Percentiles rank a stretch among this genome's conserved stretches.
These are phyloP conservation scores for Scolopax rusticola DNA, from an alignment of 2,797 vertebrate genomes.

Conservation along the genomic window DNA sequence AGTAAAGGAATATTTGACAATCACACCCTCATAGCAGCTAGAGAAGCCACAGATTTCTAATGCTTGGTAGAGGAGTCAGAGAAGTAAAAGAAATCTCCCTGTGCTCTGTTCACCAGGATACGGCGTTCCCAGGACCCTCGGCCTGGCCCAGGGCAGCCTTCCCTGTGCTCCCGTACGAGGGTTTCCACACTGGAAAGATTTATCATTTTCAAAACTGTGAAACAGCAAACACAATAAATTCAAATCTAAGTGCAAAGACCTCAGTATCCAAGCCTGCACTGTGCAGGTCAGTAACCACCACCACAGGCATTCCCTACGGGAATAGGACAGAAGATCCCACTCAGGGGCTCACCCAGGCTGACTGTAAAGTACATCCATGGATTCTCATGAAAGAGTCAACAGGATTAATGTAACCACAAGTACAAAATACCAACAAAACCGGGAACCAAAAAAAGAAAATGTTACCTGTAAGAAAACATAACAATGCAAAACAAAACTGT, in stretches of 20 bases:
- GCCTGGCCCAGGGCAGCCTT: too few species aligned
- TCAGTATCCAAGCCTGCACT: neutral
- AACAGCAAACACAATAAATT: neutral
- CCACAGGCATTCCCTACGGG: accelerated
- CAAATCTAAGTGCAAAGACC: neutral
- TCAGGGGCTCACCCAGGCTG: neutral
- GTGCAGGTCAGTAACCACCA: accelerated
- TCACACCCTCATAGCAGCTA: neutral
- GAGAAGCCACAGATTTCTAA: neutral
- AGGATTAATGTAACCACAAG: neutral
- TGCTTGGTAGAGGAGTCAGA: neutral
- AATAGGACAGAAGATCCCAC: neutral
- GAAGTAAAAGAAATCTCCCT: neutral
- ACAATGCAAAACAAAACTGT: neutral
- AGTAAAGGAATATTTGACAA: neutral
- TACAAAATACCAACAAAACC: neutral
- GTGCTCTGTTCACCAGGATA: neutral
- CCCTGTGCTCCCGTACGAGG: neutral
- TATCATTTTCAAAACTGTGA: neutral
- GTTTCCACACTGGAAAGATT: neutral
- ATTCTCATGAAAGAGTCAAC: neutral
- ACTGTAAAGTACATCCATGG: neutral
- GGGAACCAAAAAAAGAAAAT: neutral
- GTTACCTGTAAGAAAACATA: neutral
- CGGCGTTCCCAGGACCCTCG: accelerated